Base-by-base conservation (phyloP, 2,888 invertebrate species). In the Hypena proboscidalis region DNA sequence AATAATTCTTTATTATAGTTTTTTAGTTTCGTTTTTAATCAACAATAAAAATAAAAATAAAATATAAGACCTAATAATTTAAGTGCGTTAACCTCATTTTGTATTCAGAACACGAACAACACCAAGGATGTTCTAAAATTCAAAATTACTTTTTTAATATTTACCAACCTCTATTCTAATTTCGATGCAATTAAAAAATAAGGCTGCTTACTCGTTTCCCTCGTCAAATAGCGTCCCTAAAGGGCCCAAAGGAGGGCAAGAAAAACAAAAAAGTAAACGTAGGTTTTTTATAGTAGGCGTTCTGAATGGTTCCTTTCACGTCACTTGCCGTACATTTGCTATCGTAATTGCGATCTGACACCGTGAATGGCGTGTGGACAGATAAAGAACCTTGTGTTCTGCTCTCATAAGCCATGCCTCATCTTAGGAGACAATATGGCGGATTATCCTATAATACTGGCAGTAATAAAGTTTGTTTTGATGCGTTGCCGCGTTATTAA, bases 281-380 rank as follows among this genome's bases (percentile, higher is more conserved):
- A 49, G 58, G 61, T 57, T 66, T 66, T 67, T 70, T 64, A 50
- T 46, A 61, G 60, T 58, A 54, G 58, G 39, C 41, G 44, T 45
- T 52, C 51, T 59, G 54, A 61, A 53, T 39, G 44, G 50, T 41
- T 42, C 63, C 66, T 72, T 76, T 77, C 70, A 74, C 58, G 69
- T 70, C 74, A 70, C 53, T 64, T 60, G 70, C 66, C 63, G 41
- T 67, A 59, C 66, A 59, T 63, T 54, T 57, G 49, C 61, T 78
- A 78, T 78, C 77, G 66, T 77, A 78, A 78, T 77, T 77, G 58
- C 75, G 49, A 77, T 77, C 77, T 77, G 61, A 56, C 63, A 63
- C 60, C 52, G 44, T 76, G 75, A 77, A 77, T 67, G 64, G 67
- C 65, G 63, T 53, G 60, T 55, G 57, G 58, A 60, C 48, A 53